Percentiles rank a stretch among this genome's conserved stretches.
Evolutionary conservation across 2,797 vertebrate species (phyloP).

Genomic region (Petrocephalus schoutedeni): DNA sequence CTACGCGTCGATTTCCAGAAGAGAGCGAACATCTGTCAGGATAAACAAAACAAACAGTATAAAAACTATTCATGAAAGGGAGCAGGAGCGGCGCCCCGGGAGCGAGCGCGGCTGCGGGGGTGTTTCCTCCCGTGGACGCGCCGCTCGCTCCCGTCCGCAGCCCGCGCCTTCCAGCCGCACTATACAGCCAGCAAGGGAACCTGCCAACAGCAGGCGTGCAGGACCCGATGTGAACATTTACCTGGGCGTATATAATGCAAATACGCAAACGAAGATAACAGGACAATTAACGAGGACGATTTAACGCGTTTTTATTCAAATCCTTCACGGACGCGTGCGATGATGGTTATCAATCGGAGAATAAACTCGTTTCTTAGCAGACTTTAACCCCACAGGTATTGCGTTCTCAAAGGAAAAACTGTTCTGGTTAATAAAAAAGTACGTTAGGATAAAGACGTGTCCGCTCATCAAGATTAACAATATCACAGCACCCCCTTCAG

Average conservation of each 20-base stretch:
- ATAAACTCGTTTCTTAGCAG: neutral
- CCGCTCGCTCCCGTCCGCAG: neutral
- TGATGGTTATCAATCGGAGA: neutral
- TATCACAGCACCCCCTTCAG: slow-evolving; percentile 29
- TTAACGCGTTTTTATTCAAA: neutral
- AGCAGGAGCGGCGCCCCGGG: neutral
- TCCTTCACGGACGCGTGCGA: neutral
- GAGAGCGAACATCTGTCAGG: slow-evolving; percentile 5
- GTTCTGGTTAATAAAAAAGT: neutral
- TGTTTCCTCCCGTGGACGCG: neutral
- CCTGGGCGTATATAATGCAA: neutral
- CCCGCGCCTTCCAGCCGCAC: neutral
- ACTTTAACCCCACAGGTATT: neutral
- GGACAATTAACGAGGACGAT: neutral
- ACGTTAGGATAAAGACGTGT: neutral
- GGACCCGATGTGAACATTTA: neutral
- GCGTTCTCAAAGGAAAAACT: neutral
- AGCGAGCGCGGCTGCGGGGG: neutral
- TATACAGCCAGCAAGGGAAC: neutral
- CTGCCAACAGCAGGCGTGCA: neutral
- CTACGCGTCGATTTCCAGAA: slow-evolving; percentile 10
- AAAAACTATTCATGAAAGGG: neutral
- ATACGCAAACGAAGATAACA: neutral
- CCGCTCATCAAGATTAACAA: neutral
- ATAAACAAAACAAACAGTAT: neutral